Percentiles rank a stretch among this genome's conserved stretches.
Conservation (phyloP, 2,888 invertebrate genomes). For the Watsonalla binaria region DNA sequence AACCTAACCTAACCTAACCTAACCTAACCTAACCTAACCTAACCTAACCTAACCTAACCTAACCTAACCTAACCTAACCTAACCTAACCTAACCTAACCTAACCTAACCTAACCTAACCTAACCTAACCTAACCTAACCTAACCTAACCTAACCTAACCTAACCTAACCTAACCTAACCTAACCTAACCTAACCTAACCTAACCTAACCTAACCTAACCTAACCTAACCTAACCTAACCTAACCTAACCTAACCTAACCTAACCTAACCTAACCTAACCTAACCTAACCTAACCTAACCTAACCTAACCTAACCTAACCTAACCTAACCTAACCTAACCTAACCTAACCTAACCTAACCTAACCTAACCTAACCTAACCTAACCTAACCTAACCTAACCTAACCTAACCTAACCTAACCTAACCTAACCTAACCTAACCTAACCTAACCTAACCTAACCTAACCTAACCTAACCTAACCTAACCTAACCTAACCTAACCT, state of each 20-base stretch:
- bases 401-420: slow-evolving; percentile 6
- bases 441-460: slow-evolving; percentile 6
- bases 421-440: slow-evolving; percentile 4
- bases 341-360: slow-evolving; percentile 8
- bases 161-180: slow-evolving; percentile 3
- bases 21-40: slow-evolving; percentile 1
- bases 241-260: slow-evolving; percentile 13
- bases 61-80: slow-evolving; percentile 1
- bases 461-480: slow-evolving; percentile 4
- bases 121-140: slow-evolving; percentile 9
- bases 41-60: slow-evolving; percentile 1
- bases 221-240: slow-evolving; percentile 10
- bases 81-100: slow-evolving; percentile 1
- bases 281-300: slow-evolving; percentile 8
- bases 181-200: slow-evolving; percentile 2
- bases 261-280: slow-evolving; percentile 11
- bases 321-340: slow-evolving; percentile 9
- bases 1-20: slow-evolving; percentile 2
- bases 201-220: slow-evolving; percentile 5
- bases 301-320: slow-evolving; percentile 8
- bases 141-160: slow-evolving; percentile 5
- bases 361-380: slow-evolving; percentile 5
- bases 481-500: slow-evolving; percentile 6
- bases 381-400: slow-evolving; percentile 6
- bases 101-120: slow-evolving; percentile 3